Evolutionary conservation across 2,113 vertebrate genomes (phyloP).

Genomic region (Numida meleagris): DNA sequence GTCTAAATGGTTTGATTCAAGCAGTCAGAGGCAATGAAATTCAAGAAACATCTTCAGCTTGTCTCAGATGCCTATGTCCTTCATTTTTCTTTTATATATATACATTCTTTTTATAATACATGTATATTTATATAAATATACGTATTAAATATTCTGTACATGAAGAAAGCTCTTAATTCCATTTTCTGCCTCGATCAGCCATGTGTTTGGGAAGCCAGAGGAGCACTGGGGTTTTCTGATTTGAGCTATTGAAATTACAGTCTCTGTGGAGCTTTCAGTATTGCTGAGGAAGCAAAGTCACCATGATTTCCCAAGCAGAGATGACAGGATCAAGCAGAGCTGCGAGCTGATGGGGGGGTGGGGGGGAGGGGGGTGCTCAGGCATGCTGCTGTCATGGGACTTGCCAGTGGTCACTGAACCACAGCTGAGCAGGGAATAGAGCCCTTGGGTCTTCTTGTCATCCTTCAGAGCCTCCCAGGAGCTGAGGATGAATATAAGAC

Average conservation of each 20-base stretch:
- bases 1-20: constrained; percentile 7
- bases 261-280: neutral
- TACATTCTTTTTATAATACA: neutral
- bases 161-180: neutral
- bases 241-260: neutral
- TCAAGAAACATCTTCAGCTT: neutral
- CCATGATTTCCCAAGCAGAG: constrained; percentile 7
- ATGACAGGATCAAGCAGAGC: neutral
- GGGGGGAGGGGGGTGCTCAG: neutral
- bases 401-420: neutral
- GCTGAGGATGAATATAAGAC: neutral
- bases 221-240: neutral
- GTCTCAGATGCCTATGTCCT: neutral
- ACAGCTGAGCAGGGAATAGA: neutral
- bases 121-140: too few relatives aligned
- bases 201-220: neutral
- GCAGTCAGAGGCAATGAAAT: neutral
- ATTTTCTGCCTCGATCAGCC: constrained; percentile 12
- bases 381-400: neutral
- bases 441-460: neutral
- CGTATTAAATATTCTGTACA: neutral
- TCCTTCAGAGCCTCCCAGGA: neutral
- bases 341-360: neutral
- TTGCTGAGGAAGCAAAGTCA: constrained; percentile 35
- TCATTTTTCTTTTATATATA: neutral